Evolutionary conservation across 2,888 invertebrate genomes (phyloP).

Genomic region (Leucophenga maculata): DNA sequence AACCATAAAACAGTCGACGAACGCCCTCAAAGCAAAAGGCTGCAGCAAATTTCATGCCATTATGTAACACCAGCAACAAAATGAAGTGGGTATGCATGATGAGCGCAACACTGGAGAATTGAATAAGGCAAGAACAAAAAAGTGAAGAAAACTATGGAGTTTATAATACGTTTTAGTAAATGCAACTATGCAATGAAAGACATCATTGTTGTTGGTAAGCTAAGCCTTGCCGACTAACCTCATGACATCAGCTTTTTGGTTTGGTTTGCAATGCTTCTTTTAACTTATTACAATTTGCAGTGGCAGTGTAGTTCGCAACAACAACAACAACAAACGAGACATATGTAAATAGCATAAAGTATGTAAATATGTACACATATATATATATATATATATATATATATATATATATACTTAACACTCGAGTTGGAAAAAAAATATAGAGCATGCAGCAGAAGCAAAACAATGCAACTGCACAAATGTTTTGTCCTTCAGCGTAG

Average conservation of each 20-base stretch:
- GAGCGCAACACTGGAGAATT: slow-evolving; percentile 35
- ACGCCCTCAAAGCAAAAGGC: slow-evolving; percentile 20
- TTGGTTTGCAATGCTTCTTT: background rate
- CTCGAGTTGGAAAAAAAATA: slow-evolving; percentile 26
- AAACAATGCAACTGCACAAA: slow-evolving; percentile 38
- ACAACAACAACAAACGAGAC: background rate
- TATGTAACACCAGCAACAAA: slow-evolving; percentile 60
- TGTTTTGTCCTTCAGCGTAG: slow-evolving; percentile 54
- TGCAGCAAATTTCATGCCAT: slow-evolving; percentile 14
- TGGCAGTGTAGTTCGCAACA: background rate
- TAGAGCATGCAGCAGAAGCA: slow-evolving; percentile 40
- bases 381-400: background rate
- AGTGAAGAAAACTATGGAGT: slow-evolving; percentile 28
- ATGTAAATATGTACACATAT: background rate
- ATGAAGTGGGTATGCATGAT: slow-evolving; percentile 64
- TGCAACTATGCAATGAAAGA: slow-evolving; percentile 43
- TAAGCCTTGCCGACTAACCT: slow-evolving; percentile 64
- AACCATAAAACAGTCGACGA: background rate
- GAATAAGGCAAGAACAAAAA: slow-evolving; percentile 20
- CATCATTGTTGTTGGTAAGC: slow-evolving; percentile 55
- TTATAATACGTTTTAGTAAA: background rate
- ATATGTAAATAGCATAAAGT: background rate
- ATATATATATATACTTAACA: slow-evolving; percentile 14
- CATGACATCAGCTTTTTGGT: slow-evolving; percentile 62
- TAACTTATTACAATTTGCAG: slow-evolving; percentile 66